Evolutionary conservation across 1,140 invertebrate genomes (phyloP), one percentile per base, ranked within the genome.

Genomic region (Gonioctena quinquepunctata): DNA sequence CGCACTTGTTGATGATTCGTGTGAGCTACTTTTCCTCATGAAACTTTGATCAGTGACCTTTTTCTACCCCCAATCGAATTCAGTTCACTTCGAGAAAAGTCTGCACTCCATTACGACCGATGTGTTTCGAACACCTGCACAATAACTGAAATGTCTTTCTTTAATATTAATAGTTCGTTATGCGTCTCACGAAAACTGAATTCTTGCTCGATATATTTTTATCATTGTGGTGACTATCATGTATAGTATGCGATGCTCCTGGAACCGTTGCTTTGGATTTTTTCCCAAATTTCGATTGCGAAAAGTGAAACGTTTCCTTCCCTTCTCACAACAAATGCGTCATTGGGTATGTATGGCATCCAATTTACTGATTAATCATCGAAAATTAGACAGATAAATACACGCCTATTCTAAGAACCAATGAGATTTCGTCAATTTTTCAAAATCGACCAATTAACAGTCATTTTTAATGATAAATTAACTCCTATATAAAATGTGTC

Each of bases 281-380:
- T 60, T 4, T 42, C 13, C 5, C 33, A 42, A n/a, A 13, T 11
- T 57, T 11, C n/a, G 26, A 23, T 22, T 66, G 57, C 63, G 1
- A 52, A 64, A 48, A 33, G 56, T 59, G 74, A 90, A 76, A 89
- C 89, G 73, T 91, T 90, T 82, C 90, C 90, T 3, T 91, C 91
- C 0, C 83, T 92, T 64, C 85, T 91, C 0, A 88, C 87, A 21
- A 85, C 88, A 5, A 92, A 92, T 82, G 90, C 89, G 4, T 89
- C 90, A 7, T 85, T 92, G 78, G 90, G 90, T 92, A 85, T 80
- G 83, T 21, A 63, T 56, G n/a, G n/a, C n/a, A n/a, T n/a, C n/a
- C n/a, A n/a, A n/a, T n/a, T n/a, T n/a, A n/a, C n/a, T n/a, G n/a
- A n/a, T n/a, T n/a, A n/a, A n/a, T n/a, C n/a, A n/a, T n/a, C n/a